A percentile compares a stretch with the other conserved stretches of the same genome.
phyloP scores from a whole-genome alignment of 2,113 vertebrate species.

The Nothoprocta perdicaria region DNA sequence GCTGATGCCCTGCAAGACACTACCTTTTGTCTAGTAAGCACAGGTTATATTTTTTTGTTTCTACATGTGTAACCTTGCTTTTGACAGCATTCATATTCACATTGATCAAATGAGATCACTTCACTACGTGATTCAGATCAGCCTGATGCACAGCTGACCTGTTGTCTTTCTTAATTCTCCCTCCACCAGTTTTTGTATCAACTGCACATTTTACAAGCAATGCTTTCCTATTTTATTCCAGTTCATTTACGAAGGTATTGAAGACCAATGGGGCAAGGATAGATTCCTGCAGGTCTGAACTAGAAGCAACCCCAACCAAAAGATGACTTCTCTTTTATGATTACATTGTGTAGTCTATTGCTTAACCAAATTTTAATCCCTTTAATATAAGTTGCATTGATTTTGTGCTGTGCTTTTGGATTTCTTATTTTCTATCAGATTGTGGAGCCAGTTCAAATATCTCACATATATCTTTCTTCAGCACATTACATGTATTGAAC shows the following conservation, averaged over 20 bases:
- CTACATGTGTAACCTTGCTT: neutral
- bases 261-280: conserved; percentile 21
- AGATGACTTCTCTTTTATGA: conserved; percentile 10
- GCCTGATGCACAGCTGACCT: neutral
- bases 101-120: conserved; percentile 5
- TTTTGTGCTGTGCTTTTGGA: neutral
- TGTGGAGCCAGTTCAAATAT: neutral
- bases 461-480: neutral
- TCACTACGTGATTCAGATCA: neutral
- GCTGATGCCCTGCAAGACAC: neutral
- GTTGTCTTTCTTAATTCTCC: neutral
- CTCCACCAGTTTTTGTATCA: conserved; percentile 2
- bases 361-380: conserved; percentile 23
- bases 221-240: conserved; percentile 37
- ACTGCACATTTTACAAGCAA: conserved; percentile 31
- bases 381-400: conserved; percentile 10
- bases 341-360: conserved; percentile 27
- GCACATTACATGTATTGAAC: neutral
- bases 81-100: neutral
- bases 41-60: neutral
- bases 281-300: conserved; percentile 16
- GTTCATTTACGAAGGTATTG: conserved; percentile 50
- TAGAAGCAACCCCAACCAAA: neutral
- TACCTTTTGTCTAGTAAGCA: neutral
- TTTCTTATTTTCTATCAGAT: neutral